phyloP scores from a whole-genome alignment of 2,113 vertebrate genomes.

The Eurystomus gularis region DNA sequence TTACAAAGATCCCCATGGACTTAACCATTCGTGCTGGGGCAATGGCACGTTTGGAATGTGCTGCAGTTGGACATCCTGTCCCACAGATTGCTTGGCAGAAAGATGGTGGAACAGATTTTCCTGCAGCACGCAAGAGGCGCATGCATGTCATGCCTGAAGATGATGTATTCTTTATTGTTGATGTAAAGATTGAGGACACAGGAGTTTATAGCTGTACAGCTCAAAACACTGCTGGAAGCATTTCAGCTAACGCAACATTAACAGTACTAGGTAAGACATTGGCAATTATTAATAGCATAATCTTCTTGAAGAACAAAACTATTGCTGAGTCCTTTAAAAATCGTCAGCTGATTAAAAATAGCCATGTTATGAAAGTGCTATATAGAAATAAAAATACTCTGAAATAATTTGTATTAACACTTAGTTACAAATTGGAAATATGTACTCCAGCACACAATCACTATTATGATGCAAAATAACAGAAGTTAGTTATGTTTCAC shows the following conservation, averaged over 20 bases:
- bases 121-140: constrained; percentile 90
- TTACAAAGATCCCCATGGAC: constrained; percentile 95
- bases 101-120: constrained; percentile 95
- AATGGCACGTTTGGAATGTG: constrained; percentile 91
- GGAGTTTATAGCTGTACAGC: constrained; percentile 95
- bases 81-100: constrained; percentile 99
- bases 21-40: constrained; percentile 89
- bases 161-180: constrained; percentile 95
- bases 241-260: constrained; percentile 91
- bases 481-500: neutral
- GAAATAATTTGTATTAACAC: neutral
- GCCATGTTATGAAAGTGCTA: neutral
- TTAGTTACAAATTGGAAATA: neutral
- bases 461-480: neutral
- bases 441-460: neutral
- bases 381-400: neutral
- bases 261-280: constrained; percentile 88
- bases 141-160: constrained; percentile 99
- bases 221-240: constrained; percentile 92
- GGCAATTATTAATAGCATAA: neutral
- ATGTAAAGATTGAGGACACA: constrained; percentile 91
- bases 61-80: constrained; percentile 86
- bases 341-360: neutral
- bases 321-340: neutral
- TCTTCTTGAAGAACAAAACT: neutral